Evolutionary conservation across 2,797 vertebrate genomes (phyloP), one percentile per base, ranked within the genome.

Genomic region (Enteromius radiatus): DNA sequence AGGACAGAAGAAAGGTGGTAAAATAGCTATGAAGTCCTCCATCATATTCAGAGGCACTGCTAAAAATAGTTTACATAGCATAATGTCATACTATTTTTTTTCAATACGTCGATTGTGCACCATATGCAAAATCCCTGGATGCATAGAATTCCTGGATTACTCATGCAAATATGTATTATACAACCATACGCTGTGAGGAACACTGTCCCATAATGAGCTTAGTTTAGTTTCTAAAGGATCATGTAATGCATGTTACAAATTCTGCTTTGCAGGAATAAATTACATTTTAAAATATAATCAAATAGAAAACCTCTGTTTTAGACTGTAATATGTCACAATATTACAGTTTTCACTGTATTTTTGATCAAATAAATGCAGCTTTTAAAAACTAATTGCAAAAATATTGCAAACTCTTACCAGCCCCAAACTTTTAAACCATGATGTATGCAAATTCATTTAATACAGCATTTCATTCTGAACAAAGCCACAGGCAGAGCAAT

Each of bases 21-120:
- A 74, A 73, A 45, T 17, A 75, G 64, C 49, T 56, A 83, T 69
- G 26, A 77, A 33, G 56, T 79, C 49, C 28, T 84, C 33, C 1
- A 23, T 56, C 80, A 31, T 41, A 70, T 54, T 76, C 68, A 49
- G 56, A 81, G 65, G 73, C 17, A 19, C 28, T 65, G 54, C 31
- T 61, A 8, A 45, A 56, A 56, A 21, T 36, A 47, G 69, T 10
- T 59, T n/a, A 38, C 28, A 56, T 21, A 11, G n/a, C 54, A 61
- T 43, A 61, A 19, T 43, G 52, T 3, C 36, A 14, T 63, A 43
- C 54, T 15, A 0, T 52, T 54, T 38, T 38, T 36, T 59, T 26
- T 26, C 23, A 28, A 14, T 61, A 61, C 14, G 56, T 6, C 28
- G 1, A 23, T n/a, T 43, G 65, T 41, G 65, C 65, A 68, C 21